These are phyloP conservation scores for Catostomus latipinnis DNA, from an alignment of 2,797 vertebrate genomes.

Conservation along the genomic window DNA sequence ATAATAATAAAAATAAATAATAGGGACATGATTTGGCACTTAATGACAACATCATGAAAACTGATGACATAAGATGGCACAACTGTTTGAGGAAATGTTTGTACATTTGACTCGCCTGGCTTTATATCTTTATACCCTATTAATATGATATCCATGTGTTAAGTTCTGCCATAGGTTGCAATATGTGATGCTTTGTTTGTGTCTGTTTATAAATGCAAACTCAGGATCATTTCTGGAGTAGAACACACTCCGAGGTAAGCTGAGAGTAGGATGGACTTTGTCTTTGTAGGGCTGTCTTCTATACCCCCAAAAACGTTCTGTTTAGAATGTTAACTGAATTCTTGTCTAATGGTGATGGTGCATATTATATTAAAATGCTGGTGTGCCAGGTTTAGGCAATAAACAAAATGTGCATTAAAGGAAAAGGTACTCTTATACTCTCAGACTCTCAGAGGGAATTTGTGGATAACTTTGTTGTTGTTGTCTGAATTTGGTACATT, in stretches of 20 bases:
- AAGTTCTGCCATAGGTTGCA: conserved; percentile 16
- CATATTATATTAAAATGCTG: not conserved
- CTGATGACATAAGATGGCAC: not conserved
- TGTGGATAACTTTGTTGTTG: conserved; percentile 24
- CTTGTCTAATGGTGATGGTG: conserved; percentile 3
- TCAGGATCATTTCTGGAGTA: conserved; percentile 89
- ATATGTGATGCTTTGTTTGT: conserved; percentile 55
- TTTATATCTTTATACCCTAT: conserved; percentile 38
- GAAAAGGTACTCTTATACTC: not conserved
- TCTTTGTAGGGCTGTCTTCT: conserved; percentile 11
- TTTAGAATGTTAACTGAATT: not conserved
- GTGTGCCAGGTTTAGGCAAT: not conserved
- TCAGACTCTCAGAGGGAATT: not conserved
- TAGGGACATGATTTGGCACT: no score
- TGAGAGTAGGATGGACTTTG: conserved; percentile 51
- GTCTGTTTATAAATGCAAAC: conserved; percentile 80
- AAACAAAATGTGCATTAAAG: not conserved
- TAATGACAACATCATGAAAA: no score
- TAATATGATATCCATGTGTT: conserved; percentile 16
- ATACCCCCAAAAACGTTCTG: not conserved
- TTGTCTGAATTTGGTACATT: conserved; percentile 47
- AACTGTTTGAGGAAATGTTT: not conserved
- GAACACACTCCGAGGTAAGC: conserved; percentile 85
- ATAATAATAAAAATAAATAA: no score
- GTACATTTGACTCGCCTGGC: conserved; percentile 2